Percentiles rank a stretch among this genome's conserved stretches.
Conservation (phyloP, 2,113 vertebrate genomes). For the Reinhardtius hippoglossoides region DNA sequence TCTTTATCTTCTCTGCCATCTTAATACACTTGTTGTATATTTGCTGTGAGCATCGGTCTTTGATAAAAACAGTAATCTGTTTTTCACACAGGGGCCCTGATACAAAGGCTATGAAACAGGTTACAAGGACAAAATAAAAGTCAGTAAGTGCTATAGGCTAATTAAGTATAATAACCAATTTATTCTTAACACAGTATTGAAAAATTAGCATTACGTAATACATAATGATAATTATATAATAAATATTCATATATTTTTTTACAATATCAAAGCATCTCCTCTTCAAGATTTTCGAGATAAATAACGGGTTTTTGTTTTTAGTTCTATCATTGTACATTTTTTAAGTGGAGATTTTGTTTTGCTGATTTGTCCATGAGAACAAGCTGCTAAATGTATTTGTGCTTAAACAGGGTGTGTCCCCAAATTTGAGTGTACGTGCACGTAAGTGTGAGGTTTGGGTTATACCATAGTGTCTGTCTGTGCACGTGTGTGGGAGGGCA, state of each 20-base stretch:
- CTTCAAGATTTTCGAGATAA: too few relatives aligned
- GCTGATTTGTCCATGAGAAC: too few relatives aligned
- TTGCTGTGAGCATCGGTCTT: constrained; percentile 35
- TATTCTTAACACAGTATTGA: not conserved
- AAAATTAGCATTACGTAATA: not conserved
- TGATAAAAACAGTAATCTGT: constrained; percentile 43
- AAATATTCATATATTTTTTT: not conserved
- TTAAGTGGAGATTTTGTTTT: too few relatives aligned
- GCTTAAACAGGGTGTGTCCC: not conserved
- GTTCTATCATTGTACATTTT: too few relatives aligned
- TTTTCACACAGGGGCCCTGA: constrained; percentile 17
- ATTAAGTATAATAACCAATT: constrained; percentile 35
- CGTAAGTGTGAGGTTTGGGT: constrained; percentile 34
- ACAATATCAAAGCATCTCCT: not conserved
- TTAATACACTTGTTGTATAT: constrained; percentile 48
- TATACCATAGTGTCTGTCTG: constrained; percentile 13
- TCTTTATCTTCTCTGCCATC: constrained; percentile 45
- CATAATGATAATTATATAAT: constrained; percentile 4
- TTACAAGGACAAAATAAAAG: constrained; percentile 40
- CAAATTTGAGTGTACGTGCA: not conserved
- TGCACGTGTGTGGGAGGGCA: constrained; percentile 53
- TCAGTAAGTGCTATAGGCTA: constrained; percentile 30
- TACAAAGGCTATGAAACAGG: constrained; percentile 42
- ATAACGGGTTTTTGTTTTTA: not conserved
- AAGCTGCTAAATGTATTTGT: not conserved